Conservation (phyloP, 2,888 invertebrate species). For the Tipula vernalis region DNA sequence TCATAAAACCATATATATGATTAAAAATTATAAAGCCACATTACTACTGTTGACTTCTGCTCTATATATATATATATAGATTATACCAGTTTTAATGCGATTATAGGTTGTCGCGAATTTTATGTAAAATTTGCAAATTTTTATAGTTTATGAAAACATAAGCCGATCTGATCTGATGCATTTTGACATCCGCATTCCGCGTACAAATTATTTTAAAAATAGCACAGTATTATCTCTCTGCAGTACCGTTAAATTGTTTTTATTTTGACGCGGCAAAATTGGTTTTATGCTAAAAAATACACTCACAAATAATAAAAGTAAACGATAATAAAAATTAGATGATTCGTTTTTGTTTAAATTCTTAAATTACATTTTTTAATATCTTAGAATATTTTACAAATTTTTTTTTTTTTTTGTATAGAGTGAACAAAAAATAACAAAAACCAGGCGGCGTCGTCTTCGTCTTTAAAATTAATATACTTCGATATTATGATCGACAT, state of each 20-base stretch:
- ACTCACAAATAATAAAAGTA: background rate
- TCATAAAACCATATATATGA: too few species aligned
- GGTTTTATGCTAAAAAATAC: background rate
- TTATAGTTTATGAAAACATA: background rate
- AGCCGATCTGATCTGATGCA: too few species aligned
- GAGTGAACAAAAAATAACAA: background rate
- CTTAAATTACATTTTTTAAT: background rate
- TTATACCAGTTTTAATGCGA: too few species aligned
- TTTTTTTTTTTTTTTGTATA: background rate
- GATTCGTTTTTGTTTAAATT: background rate
- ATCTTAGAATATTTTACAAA: background rate
- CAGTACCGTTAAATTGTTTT: background rate
- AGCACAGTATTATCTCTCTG: background rate
- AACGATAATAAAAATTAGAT: background rate
- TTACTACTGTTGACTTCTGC: too few species aligned
- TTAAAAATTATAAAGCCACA: too few species aligned
- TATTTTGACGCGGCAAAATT: background rate
- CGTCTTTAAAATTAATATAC: background rate
- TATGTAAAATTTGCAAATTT: background rate
- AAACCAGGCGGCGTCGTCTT: background rate
- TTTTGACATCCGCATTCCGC: background rate
- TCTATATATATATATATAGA: too few species aligned
- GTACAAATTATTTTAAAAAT: background rate
- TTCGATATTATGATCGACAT: background rate
- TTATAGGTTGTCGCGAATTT: too few species aligned